phyloP scores from a whole-genome alignment of 2,113 vertebrate species.

The Lophotis ruficrista region DNA sequence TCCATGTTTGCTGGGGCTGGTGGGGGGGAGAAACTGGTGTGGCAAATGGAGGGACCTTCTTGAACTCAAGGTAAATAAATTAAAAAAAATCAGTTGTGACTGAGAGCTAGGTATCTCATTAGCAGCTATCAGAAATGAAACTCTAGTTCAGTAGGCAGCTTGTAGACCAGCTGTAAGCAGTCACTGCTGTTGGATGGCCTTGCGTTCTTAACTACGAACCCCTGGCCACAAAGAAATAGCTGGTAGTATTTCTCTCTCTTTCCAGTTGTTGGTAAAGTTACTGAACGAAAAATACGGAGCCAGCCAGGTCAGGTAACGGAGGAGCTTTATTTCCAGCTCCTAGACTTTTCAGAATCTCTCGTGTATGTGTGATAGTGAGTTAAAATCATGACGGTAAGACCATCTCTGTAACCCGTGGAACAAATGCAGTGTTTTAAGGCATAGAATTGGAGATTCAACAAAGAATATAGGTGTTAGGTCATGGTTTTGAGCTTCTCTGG shows the following conservation, averaged over 20 bases:
- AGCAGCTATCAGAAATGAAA: not conserved
- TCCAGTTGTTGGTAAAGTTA: not conserved
- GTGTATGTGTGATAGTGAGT: not conserved
- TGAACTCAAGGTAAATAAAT: not conserved
- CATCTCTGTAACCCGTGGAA: not conserved
- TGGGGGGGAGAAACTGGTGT: not conserved
- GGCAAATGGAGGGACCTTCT: not conserved
- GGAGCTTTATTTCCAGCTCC: not conserved
- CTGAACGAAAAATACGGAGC: not conserved
- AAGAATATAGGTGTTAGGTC: not conserved
- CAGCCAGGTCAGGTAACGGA: not conserved
- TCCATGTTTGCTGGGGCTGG: not conserved
- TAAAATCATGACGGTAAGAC: fast-evolving
- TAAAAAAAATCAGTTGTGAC: not conserved
- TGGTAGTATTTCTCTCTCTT: not conserved
- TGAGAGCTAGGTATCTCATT: not conserved
- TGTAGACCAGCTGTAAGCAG: not conserved
- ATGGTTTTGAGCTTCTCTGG: not conserved
- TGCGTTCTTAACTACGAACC: not conserved
- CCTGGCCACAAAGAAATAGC: not conserved
- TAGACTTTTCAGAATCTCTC: not conserved
- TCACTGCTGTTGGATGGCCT: not conserved
- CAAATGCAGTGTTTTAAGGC: not conserved
- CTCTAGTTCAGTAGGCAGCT: not conserved
- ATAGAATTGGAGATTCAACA: not conserved